Evolutionary conservation across 2,113 vertebrate species (phyloP), one percentile per base, ranked within the genome.

Genomic region (Fregata magnificens): DNA sequence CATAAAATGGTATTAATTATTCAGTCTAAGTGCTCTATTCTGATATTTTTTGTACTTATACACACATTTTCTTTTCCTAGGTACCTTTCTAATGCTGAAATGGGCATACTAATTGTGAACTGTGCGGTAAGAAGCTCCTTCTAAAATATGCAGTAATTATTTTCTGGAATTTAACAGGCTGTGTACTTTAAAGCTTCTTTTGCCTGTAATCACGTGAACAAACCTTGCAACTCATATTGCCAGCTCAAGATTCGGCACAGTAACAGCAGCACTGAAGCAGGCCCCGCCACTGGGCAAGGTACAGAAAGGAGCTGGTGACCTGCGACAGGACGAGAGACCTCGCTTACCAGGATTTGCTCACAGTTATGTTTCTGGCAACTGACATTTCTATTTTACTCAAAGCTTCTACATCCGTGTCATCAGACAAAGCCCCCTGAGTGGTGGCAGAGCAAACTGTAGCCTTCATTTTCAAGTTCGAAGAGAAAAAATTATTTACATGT

Each of bases 11-110:
- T 88, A 95, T 91, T 94, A 96, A 91, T 97, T 96, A 88, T 96
- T 94, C 71, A 95, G 45, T 50, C 52, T 91, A 94, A 94, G 86
- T 86, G 70, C 71, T 96, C 71, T 90, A 44, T 91, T 96, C 83
- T 87, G 83, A n/a, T 91, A 62, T 71, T 80, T 92, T 94, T 91
- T 65, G 24, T 91, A 90, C 84, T 97, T 88, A 97, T 22, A 80
- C 36, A 69, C 34, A 62, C 9, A 16, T 95, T 96, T 95, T 95
- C 82, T 96, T 91, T 94, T 97, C 89, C 84, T 90, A 97, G 95
- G 94, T 93, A 88, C 70, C 62, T 88, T 96, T 93, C 85, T 82
- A 93, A 79, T 71, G 66, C 52, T 82, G 95, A 86, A 92, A 90
- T 71, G 58, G 71, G 56, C 79, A 59, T 42, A 38, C 45, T 88